Evolutionary conservation across 2,888 invertebrate species (phyloP), one percentile per base, ranked within the genome.

Genomic region (Furcula furcula): DNA sequence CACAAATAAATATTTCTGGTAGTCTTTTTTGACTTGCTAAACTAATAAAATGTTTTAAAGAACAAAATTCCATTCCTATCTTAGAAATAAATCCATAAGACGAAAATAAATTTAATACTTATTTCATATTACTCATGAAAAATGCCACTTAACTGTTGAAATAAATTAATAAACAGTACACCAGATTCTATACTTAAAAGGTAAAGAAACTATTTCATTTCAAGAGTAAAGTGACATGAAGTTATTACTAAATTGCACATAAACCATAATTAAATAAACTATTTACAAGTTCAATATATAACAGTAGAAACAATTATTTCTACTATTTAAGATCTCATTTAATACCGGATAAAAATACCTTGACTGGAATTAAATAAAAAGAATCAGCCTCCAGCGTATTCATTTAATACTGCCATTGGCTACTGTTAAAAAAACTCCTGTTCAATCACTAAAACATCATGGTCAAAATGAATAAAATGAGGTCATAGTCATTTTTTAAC

Each of bases 231-330:
- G 35, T 40, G 34, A 40, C 36, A 35, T 34, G 30, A 39, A 34
- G 31, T 27, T 4, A 13, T 19, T 29, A 36, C 40, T 56, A 56
- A 22, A 56, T 56, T 56, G 57, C 53, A 56, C 57, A 14, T 10
- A 9, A 11, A 18, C 7, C 11, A 28, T 16, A 39, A 42, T 29
- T 46, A 36, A 33, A 34, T 39, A 39, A 32, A 16, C 20, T 49
- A 53, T 45, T 16, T 48, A 51, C 39, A 44, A 27, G 10, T 14
- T 41, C 13, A 18, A 34, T 47, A 55, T 46, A 47, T 55, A n/a
- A 55, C 39, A 51, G 42, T 28, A 23, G 34, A 31, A 41, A 42
- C 26, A 37, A 16, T 32, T 25, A 29, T 29, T 14, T 23, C 7
- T 12, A 23, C 12, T 12, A 12, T 23, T 9, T n/a, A n/a, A n/a